phyloP scores from a whole-genome alignment of 2,888 invertebrate species.

The Drosophila antonietae region DNA sequence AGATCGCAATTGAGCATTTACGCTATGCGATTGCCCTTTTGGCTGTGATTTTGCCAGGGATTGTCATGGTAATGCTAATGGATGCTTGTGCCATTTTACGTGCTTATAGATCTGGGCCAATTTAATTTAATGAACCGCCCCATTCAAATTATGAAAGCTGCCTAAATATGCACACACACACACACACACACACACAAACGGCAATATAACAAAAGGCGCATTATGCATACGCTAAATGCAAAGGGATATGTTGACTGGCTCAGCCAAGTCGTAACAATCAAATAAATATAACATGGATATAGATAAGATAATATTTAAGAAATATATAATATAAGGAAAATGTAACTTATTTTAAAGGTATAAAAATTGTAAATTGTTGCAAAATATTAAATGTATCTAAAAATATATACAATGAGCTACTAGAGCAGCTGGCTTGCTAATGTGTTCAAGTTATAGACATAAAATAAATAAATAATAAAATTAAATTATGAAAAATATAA shows the following conservation, averaged over 20 bases:
- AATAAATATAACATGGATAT: not conserved
- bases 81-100: constrained; percentile 70
- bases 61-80: constrained; percentile 37
- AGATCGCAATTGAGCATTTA: constrained; percentile 51
- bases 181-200: constrained; percentile 12
- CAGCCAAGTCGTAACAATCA: not conserved
- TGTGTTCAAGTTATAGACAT: too few species aligned
- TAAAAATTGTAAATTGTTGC: too few species aligned
- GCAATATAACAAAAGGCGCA: constrained; percentile 24
- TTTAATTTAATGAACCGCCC: constrained; percentile 64
- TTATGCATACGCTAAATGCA: constrained; percentile 15
- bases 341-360: too few species aligned
- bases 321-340: not conserved
- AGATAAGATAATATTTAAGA: not conserved
- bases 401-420: too few species aligned
- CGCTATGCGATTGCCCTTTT: constrained; percentile 35
- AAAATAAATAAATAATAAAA: too few species aligned
- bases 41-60: constrained; percentile 36
- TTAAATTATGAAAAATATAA: too few species aligned
- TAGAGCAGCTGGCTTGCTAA: too few species aligned
- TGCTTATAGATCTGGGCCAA: constrained; percentile 74
- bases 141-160: constrained; percentile 53
- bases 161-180: constrained; percentile 23
- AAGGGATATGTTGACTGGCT: not conserved
- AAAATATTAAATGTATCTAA: too few species aligned